Base-by-base conservation (phyloP, 2,888 invertebrate species). In the Acrocyrtus sp. region DNA sequence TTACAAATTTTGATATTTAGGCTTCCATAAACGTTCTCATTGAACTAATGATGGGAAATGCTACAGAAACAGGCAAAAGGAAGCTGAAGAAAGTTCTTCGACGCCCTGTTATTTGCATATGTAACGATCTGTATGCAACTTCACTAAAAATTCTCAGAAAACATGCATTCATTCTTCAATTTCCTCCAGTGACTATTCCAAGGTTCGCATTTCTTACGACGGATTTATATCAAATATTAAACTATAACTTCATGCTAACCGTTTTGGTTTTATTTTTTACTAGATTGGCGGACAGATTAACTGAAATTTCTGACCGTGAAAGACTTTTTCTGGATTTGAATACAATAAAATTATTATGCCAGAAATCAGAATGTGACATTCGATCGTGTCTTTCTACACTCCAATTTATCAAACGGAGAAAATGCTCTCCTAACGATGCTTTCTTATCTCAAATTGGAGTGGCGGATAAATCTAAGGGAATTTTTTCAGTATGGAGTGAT, bases 61-160 rank as follows among this genome's bases (percentile, higher is more conserved):
- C 78, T 19, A 80, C 79, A 10, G 81, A 81, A 50, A 83, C 81
- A 65, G 84, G 82, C 34, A 88, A 82, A 68, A 81, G 80, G 53
- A 81, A 82, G 24, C 87, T 86, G 76, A 89, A 87, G 82, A 89
- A 88, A 72, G 85, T 92, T 1, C 85, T 97, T 61, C 89, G 90
- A 77, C 86, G 98, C 58, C 98, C 98, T 0, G 91, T 99, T 34
- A 94, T 99, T 78, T 98, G 98, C 83, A 98, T 98, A 77, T 99
- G 98, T 83, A 99, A 99, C 83, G 97, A 98, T 83, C 87, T 93
- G 81, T 98, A 94, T 82, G 92, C 92, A 4, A 92, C 96, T 0
- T 91, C 97, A 0, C 85, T 99, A 74, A 88, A 96, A 68, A 90
- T 91, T 17, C 85, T 97, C 69, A 89, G 94, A 72, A 90, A 91